These are phyloP conservation scores for Drosophila recens DNA, from an alignment of 2,888 invertebrate species.

Conservation along the genomic window DNA sequence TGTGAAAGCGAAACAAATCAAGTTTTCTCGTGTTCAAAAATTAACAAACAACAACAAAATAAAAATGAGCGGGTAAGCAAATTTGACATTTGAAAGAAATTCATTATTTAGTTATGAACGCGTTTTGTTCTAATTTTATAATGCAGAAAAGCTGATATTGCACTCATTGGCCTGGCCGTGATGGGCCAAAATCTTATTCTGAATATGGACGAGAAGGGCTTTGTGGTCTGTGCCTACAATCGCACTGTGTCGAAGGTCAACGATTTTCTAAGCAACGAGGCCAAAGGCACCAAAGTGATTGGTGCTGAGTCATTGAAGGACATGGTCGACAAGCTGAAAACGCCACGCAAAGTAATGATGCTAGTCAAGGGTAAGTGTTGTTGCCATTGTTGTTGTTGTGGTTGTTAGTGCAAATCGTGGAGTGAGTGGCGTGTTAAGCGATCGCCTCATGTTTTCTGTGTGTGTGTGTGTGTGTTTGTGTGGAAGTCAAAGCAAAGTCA, in stretches of 20 bases:
- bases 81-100: neutral
- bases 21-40: constrained; percentile 41
- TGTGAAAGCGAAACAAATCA: constrained; percentile 19
- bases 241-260: constrained; percentile 95
- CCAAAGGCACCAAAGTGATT: constrained; percentile 97
- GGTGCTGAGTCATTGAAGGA: constrained; percentile 97
- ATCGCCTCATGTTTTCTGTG: constrained; percentile 39
- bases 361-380: constrained; percentile 91
- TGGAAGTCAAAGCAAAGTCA: constrained; percentile 79
- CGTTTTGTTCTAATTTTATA: constrained; percentile 4
- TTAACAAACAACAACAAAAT: constrained; percentile 22
- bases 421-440: constrained; percentile 42
- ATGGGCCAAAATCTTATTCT: constrained; percentile 99
- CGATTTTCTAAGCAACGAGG: constrained; percentile 96
- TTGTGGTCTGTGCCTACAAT: constrained; percentile 97
- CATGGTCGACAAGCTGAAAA: constrained; percentile 95
- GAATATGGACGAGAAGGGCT: constrained; percentile 99
- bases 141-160: constrained; percentile 94
- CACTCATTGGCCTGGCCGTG: constrained; percentile 98
- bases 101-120: neutral
- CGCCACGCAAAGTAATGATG: constrained; percentile 96
- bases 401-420: constrained; percentile 15
- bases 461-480: constrained; percentile 7
- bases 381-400: constrained; percentile 19
- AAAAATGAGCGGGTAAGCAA: constrained; percentile 77